Evolutionary conservation across 2,888 invertebrate species (phyloP), one percentile per base, ranked within the genome.

Genomic region (Griposia aprilina): DNA sequence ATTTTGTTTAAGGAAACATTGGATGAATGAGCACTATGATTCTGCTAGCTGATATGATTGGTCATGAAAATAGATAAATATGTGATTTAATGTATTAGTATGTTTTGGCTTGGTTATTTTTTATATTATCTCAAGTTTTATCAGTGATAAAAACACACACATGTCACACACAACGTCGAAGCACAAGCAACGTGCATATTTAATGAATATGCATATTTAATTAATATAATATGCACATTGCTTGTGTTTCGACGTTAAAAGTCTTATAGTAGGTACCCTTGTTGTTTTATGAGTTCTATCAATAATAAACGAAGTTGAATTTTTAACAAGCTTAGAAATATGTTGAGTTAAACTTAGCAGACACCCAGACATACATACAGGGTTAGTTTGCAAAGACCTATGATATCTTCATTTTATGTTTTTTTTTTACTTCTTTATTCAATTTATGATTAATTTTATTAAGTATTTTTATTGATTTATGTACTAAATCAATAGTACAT

Each of bases 1-100:
- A 68, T 77, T 86, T 76, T 74, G 75, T 80, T 76, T 66, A 76
- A 74, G 83, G 82, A 82, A 83, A 80, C 62, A 74, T 66, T 62
- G 59, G 41, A 62, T 82, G 55, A 76, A 78, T 65, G 59, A 75
- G 45, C 78, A 75, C 62, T 70, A 75, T 71, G 66, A 85, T 67
- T 74, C 63, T 59, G 52, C 57, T 65, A 63, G 68, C 57, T 77
- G 67, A 57, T 41, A 17, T 70, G 20, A 67, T 83, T 62, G 30
- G 23, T 67, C 59, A 81, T 74, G 15, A 41, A 69, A 63, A 52
- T 65, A 73, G 60, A 84, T 76, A 81, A 57, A 23, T 68, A 45
- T 75, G 36, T 52, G 65, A 60, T 65, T 63, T 23, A 23, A 41
- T 17, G 23, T 30, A 41, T 55, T 65, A 23, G 10, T 48, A 36